A percentile compares a stretch with the other conserved stretches of the same genome.
These are phyloP conservation scores for Sipha flava DNA, from an alignment of 1,140 invertebrate species.

Conservation along the genomic window DNA sequence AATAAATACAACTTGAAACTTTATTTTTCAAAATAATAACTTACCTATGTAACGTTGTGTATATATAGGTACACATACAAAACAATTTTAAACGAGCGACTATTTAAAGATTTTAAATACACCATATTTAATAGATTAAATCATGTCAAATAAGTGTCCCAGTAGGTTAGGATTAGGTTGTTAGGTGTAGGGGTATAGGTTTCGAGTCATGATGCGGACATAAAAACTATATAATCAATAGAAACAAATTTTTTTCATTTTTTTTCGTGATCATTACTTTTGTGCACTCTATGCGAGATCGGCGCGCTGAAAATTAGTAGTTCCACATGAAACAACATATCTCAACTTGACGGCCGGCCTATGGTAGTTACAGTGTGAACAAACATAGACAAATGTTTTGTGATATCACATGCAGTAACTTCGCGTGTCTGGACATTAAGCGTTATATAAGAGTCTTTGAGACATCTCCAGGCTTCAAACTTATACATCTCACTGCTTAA, in stretches of 20 bases:
- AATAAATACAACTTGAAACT: too few species aligned
- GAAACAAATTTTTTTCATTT: too few species aligned
- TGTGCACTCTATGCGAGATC: too few species aligned
- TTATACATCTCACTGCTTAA: too few species aligned
- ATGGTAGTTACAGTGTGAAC: too few species aligned
- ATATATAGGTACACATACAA: not conserved
- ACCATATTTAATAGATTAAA: not conserved
- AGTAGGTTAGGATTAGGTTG: not conserved
- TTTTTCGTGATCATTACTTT: not conserved
- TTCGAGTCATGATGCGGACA: not conserved
- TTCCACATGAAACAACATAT: too few species aligned
- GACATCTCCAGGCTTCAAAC: too few species aligned
- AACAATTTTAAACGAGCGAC: not conserved
- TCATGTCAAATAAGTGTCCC: not conserved
- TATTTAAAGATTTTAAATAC: not conserved
- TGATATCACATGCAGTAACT: not conserved
- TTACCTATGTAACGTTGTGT: too few species aligned
- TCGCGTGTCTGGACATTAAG: not conserved
- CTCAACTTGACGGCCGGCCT: too few species aligned
- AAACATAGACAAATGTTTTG: not conserved
- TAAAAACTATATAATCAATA: not conserved
- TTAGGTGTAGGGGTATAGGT: not conserved
- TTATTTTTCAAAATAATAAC: too few species aligned
- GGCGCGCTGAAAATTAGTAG: too few species aligned
- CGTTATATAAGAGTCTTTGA: not conserved